Percentiles rank a stretch among this genome's conserved stretches.
Conservation (phyloP, 2,113 vertebrate species). For the Petroica traversi region DNA sequence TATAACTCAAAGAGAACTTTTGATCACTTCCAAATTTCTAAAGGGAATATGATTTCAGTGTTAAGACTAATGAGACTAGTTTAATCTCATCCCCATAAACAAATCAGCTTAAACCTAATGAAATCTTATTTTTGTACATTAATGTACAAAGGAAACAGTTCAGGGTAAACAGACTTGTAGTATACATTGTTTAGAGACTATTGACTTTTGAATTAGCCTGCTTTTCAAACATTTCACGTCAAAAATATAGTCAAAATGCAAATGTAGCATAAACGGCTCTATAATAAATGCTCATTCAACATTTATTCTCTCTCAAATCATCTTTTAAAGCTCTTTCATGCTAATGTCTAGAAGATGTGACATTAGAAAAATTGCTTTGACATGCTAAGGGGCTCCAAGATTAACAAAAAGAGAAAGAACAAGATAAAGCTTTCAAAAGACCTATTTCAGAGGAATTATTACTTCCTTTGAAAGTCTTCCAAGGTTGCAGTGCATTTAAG, state of each 20-base stretch:
- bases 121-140: conserved; percentile 70
- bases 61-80: conserved; percentile 31
- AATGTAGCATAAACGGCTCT: conserved; percentile 79
- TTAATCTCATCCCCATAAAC: conserved; percentile 59
- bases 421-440: conserved; percentile 98
- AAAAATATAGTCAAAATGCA: conserved; percentile 78
- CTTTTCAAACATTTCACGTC: conserved; percentile 67
- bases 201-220: conserved; percentile 77
- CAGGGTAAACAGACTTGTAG: conserved; percentile 68
- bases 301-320: conserved; percentile 89
- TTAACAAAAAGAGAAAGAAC: conserved; percentile 97
- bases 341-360: conserved; percentile 97
- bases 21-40: conserved; percentile 37
- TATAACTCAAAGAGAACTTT: conserved; percentile 5
- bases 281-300: conserved; percentile 85
- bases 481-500: conserved; percentile 97
- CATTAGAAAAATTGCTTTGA: conserved; percentile 98
- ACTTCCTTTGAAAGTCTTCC: conserved; percentile 97
- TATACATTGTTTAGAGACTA: conserved; percentile 68
- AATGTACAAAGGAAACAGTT: conserved; percentile 60
- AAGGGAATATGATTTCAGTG: conserved; percentile 5
- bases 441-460: conserved; percentile 99
- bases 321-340: conserved; percentile 95
- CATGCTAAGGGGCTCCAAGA: conserved; percentile 95
- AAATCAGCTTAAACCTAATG: conserved; percentile 59